Conservation (phyloP, 30 jellyfish, hydroid and myxozoan genomes). For the Turritopsis rubra region DNA sequence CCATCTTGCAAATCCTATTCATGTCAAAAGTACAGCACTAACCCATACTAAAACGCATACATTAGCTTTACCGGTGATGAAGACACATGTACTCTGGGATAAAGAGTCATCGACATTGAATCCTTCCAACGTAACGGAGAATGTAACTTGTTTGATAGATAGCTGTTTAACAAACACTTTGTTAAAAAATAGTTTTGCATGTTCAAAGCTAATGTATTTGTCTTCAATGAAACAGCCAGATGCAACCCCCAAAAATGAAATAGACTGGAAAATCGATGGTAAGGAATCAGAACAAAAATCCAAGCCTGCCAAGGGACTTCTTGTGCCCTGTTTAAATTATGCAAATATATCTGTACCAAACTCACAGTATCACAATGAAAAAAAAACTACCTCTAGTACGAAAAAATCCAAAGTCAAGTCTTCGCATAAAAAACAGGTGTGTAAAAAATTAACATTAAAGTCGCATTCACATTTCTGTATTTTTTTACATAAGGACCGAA, state of each 20-base stretch:
- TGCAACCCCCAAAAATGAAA: neutral
- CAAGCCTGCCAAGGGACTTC: neutral
- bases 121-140: neutral
- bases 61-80: conserved; percentile 75
- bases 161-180: conserved; percentile 8
- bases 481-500: too few species aligned
- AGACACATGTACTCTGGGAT: conserved; percentile 60
- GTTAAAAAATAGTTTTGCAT: conserved; percentile 7
- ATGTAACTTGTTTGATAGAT: conserved; percentile 14
- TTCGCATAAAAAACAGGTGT: neutral
- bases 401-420: neutral
- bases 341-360: conserved; percentile 5
- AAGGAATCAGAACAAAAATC: neutral
- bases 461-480: neutral
- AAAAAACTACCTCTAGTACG: neutral
- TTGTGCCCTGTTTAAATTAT: conserved; percentile 9
- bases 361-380: neutral
- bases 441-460: neutral
- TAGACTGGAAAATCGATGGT: neutral
- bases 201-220: conserved; percentile 24
- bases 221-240: neutral
- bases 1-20: conserved; percentile 8
- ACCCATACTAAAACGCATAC: conserved; percentile 69
- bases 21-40: conserved; percentile 47
- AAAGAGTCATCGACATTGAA: neutral